Evolutionary conservation across 2,113 vertebrate species (phyloP).

Genomic region (Aviceda subcristata): DNA sequence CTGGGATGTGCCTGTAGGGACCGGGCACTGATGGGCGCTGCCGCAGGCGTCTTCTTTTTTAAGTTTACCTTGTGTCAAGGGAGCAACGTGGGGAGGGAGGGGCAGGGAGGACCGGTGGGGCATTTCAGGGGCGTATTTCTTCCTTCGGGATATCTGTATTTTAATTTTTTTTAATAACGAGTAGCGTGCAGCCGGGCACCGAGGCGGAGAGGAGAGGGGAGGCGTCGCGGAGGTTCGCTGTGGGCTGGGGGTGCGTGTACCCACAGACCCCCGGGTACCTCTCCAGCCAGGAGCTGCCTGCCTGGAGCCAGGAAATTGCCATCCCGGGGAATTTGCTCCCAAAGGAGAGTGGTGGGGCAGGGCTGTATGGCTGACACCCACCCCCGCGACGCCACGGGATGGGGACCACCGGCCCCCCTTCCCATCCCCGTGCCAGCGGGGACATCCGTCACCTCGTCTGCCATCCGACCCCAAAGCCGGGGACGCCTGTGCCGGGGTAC

Average conservation of each 20-base stretch:
- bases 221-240: background rate
- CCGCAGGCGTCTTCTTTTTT: conserved; percentile 29
- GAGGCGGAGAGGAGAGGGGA: background rate
- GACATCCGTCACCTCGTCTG: background rate
- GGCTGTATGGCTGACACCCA: background rate
- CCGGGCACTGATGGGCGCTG: background rate
- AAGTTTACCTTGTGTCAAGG: conserved; percentile 86
- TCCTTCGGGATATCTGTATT: conserved; percentile 47
- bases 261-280: background rate
- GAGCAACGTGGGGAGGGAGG: conserved; percentile 61
- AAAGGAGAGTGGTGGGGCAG: conserved; percentile 65
- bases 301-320: background rate
- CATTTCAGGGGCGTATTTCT: background rate
- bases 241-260: background rate
- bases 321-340: conserved; percentile 69
- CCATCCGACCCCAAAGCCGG: background rate
- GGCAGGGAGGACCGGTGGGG: background rate
- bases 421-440: background rate
- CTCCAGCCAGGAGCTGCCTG: background rate
- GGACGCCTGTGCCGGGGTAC: background rate
- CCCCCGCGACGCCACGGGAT: background rate
- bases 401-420: background rate
- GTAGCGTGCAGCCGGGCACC: conserved; percentile 30
- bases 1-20: background rate
- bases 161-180: conserved; percentile 71